Base-by-base conservation (phyloP, 2,888 invertebrate genomes). In the Leistus spinibarbis region DNA sequence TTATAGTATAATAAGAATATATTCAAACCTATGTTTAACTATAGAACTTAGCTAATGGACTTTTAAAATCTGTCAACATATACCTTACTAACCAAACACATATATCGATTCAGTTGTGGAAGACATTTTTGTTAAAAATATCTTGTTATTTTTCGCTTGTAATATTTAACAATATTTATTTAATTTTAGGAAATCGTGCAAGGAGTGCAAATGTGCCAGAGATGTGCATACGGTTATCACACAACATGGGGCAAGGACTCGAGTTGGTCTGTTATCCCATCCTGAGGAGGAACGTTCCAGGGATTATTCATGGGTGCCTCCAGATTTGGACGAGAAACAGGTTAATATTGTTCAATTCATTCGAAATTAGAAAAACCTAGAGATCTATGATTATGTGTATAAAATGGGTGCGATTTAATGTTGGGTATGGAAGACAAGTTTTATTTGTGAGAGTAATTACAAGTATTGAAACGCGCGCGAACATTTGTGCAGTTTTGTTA, bases 151-250 rank as follows among this genome's bases (percentile, higher is more conserved):
- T 40, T 40, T n/a, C n/a, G n/a, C n/a, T n/a, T n/a, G n/a, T n/a
- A 13, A 40, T 40, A 13, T 40, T 40, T 40, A 40, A 40, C 40
- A 3, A 7, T 10, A 10, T 40, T 24, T 63, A 57, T 65, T 22
- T 81, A 84, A 69, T 80, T 90, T 90, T 90, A 98, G 97, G 86
- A 97, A 97, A 87, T 95, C 95, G 70, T 98, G 97, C 87, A 93
- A 92, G 83, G 93, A 93, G 78, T 98, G 98, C 87, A 96, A 96
- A 83, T 98, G 97, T 86, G 92, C 95, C 27, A 90, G 96, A 67
- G 94, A 97, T 81, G 90, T 91, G 76, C 98, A 98, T 87, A 96
- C 96, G 81, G 92, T 97, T 78, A 78, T 83, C 10, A 82, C 83
- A 9, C 85, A 85, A 78, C 84, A 85, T 79, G 85, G 85, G 3